Conservation (phyloP, 2,113 vertebrate species). For the Noturus placidus region DNA sequence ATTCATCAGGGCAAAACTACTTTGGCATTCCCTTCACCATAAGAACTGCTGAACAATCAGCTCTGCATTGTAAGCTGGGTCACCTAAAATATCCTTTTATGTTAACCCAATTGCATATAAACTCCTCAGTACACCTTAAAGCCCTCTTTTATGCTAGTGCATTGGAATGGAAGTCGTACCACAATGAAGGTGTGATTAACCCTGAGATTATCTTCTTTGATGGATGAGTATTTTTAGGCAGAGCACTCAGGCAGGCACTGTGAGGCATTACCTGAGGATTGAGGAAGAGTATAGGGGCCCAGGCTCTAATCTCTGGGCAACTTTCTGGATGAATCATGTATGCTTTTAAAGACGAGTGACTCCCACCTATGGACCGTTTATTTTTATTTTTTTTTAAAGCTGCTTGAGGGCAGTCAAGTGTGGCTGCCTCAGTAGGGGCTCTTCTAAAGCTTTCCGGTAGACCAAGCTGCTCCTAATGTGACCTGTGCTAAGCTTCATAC, state of each 20-base stretch:
- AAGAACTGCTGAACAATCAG: constrained; percentile 38
- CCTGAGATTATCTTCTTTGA: constrained; percentile 70
- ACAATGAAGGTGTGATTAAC: constrained; percentile 70
- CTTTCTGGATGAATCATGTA: constrained; percentile 26
- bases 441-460: constrained; percentile 13
- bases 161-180: constrained; percentile 62
- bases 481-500: constrained; percentile 24
- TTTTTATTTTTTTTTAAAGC: constrained; percentile 8
- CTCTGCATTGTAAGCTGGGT: constrained; percentile 38
- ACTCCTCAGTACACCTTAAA: constrained; percentile 40
- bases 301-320: constrained; percentile 39
- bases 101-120: constrained; percentile 42
- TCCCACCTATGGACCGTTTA: constrained; percentile 4
- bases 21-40: constrained; percentile 27
- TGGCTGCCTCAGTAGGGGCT: neutral
- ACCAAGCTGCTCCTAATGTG: neutral
- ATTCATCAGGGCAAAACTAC: constrained; percentile 32
- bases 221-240: constrained; percentile 68
- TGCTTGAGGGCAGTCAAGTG: constrained; percentile 22
- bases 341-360: constrained; percentile 28
- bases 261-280: constrained; percentile 61
- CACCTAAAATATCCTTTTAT: constrained; percentile 43
- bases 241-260: constrained; percentile 57
- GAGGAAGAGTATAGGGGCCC: constrained; percentile 44
- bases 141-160: constrained; percentile 65